These are phyloP conservation scores for Sanderia malayensis DNA, from an alignment of 30 jellyfish, hydroid and myxozoan genomes.

Conservation along the genomic window DNA sequence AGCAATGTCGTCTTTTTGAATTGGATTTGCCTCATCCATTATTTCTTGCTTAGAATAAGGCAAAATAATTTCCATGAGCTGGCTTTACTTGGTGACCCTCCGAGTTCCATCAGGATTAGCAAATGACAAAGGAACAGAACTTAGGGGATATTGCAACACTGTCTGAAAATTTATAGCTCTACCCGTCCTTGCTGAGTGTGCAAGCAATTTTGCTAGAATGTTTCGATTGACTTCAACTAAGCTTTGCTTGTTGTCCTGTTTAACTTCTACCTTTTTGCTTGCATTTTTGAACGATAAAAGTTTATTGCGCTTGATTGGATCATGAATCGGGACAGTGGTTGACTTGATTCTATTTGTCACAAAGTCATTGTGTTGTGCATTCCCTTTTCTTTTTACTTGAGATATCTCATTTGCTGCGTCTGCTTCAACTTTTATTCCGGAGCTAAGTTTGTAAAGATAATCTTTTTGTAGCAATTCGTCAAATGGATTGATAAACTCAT, in stretches of 20 bases:
- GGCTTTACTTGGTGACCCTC: conserved; percentile 13
- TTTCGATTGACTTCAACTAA: conserved; percentile 16
- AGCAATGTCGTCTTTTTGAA: conserved; percentile 30
- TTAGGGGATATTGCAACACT: conserved; percentile 26
- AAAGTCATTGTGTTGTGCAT: too few relatives aligned
- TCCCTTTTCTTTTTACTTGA: too few relatives aligned
- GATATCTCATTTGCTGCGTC: conserved; percentile 10
- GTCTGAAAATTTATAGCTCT: conserved; percentile 15
- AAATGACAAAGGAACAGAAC: conserved; percentile 15
- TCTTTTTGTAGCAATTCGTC: conserved; percentile 6
- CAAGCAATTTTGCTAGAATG: conserved; percentile 29
- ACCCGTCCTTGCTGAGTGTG: conserved; percentile 31
- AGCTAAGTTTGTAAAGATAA: conserved; percentile 13
- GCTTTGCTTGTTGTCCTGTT: conserved; percentile 11
- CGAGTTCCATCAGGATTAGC: conserved; percentile 18
- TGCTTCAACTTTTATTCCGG: conserved; percentile 5
- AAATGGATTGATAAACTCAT: conserved; percentile 18
- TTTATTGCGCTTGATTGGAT: too few relatives aligned
- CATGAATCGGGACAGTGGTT: too few relatives aligned
- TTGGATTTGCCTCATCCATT: too few relatives aligned
- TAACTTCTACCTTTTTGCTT: too few relatives aligned
- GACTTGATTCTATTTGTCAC: too few relatives aligned
- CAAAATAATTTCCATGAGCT: conserved; percentile 36
- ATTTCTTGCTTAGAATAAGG: conserved; percentile 1
- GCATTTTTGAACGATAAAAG: too few relatives aligned